Base-by-base conservation (phyloP, 1,140 invertebrate genomes). In the Hypsibius dujardini region DNA sequence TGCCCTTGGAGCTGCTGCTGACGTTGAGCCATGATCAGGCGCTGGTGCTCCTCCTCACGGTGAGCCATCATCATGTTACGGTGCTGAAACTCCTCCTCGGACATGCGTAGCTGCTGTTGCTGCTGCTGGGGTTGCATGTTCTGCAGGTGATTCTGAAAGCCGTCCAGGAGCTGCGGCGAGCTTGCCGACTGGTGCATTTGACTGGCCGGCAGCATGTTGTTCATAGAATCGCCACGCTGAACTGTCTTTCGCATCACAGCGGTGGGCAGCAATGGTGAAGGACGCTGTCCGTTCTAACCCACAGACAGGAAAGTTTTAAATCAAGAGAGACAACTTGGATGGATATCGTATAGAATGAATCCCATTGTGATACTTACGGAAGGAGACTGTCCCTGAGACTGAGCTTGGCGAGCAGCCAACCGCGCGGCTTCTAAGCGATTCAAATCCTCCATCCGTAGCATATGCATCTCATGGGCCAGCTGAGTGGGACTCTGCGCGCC, bases 191-290 rank as follows among this genome's bases (percentile, higher is more conserved):
- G 12, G 62, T 12, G 42, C 12, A 45, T 15, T 12, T 3, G 12
- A 45, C 62, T 67, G 62, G 12, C 12, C 62, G 12, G 62, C 12
- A 42, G 62, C 12, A 3, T 7, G 62, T 42, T 3, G 12, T 42
- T 67, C 12, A 42, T 67, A 12, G 50, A 56, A 45, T 67, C 62
- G 62, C 62, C 42, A 7, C 62, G 62, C 42, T 67, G 62, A 12
- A 67, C 12, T 7, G 62, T 67, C 62, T 67, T 12, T 3, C 62
- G 62, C 62, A 67, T 15, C 62, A 67, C 62, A 12, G 62, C 12
- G 12, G 62, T 67, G 12, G 62, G 62, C 62, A 67, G 12, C 62
- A 67, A 42, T 42, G 62, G 62, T 7, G 28, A 28, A 28, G 28
- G 28, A 28, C 28, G 28, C 28, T 28, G 28, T 28, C 28, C 28